Percentiles rank a stretch among this genome's conserved stretches.
These are phyloP conservation scores for Vicugna pacos DNA, from an alignment of 2,113 vertebrate genomes.

Conservation along the genomic window DNA sequence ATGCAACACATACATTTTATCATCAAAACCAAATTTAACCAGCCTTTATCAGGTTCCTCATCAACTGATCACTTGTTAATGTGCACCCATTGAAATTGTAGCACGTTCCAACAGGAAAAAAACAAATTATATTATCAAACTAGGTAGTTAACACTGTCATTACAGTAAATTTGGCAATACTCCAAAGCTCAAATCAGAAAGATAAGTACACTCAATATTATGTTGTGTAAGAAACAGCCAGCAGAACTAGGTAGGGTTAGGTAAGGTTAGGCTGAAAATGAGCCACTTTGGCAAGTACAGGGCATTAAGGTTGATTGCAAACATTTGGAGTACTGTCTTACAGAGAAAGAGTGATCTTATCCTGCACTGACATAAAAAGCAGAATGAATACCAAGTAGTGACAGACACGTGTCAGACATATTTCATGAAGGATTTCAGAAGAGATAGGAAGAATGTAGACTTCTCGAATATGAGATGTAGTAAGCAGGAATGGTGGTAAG, in stretches of 20 bases:
- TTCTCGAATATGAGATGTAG: neutral
- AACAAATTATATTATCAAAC: neutral
- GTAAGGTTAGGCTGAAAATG: neutral
- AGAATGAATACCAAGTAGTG: neutral
- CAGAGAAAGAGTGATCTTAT: neutral
- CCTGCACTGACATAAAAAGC: neutral
- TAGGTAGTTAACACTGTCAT: neutral
- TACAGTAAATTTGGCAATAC: neutral
- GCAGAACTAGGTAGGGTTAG: neutral
- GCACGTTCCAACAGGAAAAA: neutral
- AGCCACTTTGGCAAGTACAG: neutral
- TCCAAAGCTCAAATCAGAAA: neutral
- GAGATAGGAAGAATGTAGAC: neutral
- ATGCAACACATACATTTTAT: neutral
- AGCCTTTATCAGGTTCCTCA: neutral
- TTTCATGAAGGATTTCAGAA: neutral
- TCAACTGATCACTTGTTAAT: neutral
- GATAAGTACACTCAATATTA: neutral
- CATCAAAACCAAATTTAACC: slow-evolving; percentile 7
- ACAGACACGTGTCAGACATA: neutral
- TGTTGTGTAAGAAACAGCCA: neutral
- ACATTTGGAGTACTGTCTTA: neutral
- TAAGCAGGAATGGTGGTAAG: neutral
- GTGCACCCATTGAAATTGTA: neutral
- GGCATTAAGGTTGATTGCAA: neutral